Conservation (phyloP, 1,140 invertebrate species). For the Saxidomus purpurata region DNA sequence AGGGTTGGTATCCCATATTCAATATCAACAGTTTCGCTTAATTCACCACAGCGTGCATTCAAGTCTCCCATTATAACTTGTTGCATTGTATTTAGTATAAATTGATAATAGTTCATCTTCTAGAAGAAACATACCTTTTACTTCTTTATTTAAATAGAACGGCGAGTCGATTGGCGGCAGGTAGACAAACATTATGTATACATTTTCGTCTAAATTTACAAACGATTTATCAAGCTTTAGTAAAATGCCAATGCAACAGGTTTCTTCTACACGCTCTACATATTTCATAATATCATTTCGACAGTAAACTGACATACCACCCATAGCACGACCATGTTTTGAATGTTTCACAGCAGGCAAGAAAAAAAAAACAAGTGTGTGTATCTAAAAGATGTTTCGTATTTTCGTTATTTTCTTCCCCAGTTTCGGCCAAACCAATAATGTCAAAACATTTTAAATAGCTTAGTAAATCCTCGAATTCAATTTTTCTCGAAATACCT, state of each 20-base stretch:
- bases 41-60: neutral
- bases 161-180: neutral
- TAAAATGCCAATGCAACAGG: slow-evolving; percentile 5
- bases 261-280: neutral
- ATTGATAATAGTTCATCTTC: neutral
- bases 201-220: neutral
- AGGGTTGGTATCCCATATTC: neutral
- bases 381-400: neutral
- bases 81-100: neutral
- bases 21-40: neutral
- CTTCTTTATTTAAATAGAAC: neutral
- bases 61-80: neutral
- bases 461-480: neutral
- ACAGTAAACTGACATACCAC: neutral
- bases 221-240: neutral
- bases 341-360: neutral
- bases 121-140: neutral
- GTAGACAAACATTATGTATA: neutral
- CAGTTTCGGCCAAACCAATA: neutral
- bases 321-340: neutral
- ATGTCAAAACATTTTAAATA: slow-evolving; percentile 7
- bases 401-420: neutral
- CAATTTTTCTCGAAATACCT: neutral
- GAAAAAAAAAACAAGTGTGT: slow-evolving; percentile 14
- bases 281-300: neutral